These are phyloP conservation scores for Trididemnum nubilum DNA, from an alignment of 23 tunicate species.

Conservation along the genomic window DNA sequence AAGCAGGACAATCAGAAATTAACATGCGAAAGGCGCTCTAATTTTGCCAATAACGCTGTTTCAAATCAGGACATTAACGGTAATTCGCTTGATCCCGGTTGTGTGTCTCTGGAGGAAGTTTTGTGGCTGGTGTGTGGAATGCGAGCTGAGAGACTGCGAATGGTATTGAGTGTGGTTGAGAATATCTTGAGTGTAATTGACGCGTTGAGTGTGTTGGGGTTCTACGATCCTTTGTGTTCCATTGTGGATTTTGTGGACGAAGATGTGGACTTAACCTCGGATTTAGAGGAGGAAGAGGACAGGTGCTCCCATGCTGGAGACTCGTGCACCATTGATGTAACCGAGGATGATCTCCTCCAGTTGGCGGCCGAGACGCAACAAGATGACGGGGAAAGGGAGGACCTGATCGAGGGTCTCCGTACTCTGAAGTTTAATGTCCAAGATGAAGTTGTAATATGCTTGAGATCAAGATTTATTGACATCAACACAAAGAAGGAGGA, in stretches of 20 bases:
- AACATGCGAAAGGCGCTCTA: not conserved
- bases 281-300: not conserved
- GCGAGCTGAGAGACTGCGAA: slow-evolving; percentile 17
- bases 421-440: slow-evolving; percentile 50
- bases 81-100: not conserved
- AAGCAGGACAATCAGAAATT: not conserved
- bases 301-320: slow-evolving; percentile 1
- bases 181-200: slow-evolving; percentile 35
- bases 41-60: not conserved
- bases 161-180: slow-evolving; percentile 24
- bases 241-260: slow-evolving; percentile 5
- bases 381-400: slow-evolving; percentile 61
- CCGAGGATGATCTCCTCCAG: slow-evolving; percentile 69
- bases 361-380: slow-evolving; percentile 81
- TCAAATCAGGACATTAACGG: not conserved
- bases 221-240: slow-evolving; percentile 27
- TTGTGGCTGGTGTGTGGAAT: slow-evolving; percentile 18
- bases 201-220: slow-evolving; percentile 25
- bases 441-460: slow-evolving; percentile 61
- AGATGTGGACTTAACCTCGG: not conserved
- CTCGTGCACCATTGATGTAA: slow-evolving; percentile 51
- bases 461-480: slow-evolving; percentile 53
- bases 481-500: slow-evolving; percentile 30
- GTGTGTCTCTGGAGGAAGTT: slow-evolving; percentile 22
- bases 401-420: slow-evolving; percentile 58